Conservation (phyloP, 2,888 invertebrate species). For the Argyra leucocephala region DNA sequence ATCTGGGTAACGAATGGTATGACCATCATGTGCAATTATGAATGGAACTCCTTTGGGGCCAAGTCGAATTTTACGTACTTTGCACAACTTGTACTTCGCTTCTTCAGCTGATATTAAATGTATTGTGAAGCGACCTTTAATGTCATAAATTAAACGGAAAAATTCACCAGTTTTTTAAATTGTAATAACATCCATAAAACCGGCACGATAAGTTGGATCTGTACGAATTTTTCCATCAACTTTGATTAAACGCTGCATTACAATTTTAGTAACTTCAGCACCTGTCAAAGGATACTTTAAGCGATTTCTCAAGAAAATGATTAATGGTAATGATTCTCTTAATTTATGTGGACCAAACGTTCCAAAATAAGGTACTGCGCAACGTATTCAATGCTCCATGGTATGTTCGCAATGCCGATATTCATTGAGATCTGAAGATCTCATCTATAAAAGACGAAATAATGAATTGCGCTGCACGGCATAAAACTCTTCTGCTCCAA, state of each 20-base stretch:
- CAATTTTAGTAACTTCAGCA: constrained; percentile 93
- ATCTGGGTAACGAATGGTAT: constrained; percentile 97
- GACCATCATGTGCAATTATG: constrained; percentile 92
- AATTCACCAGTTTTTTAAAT: constrained; percentile 97
- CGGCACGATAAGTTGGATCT: constrained; percentile 94
- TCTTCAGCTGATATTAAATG: constrained; percentile 96
- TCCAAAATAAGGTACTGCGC: no score
- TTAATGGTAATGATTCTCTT: constrained; percentile 90
- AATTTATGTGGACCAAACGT: constrained; percentile 97
- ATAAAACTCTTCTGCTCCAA: no score
- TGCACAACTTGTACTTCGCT: constrained; percentile 99
- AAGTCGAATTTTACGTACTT: constrained; percentile 78
- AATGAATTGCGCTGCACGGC: no score
- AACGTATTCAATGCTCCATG: no score
- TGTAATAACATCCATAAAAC: constrained; percentile 98
- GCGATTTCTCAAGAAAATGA: constrained; percentile 93
- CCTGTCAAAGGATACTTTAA: constrained; percentile 96
- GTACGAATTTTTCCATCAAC: constrained; percentile 98
- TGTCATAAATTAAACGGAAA: constrained; percentile 97
- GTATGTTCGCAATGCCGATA: no score
- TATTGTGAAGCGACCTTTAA: constrained; percentile 94
- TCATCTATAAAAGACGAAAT: no score
- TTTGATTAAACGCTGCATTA: constrained; percentile 95
- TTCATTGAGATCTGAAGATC: no score
- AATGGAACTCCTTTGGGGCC: constrained; percentile 94